phyloP scores from a whole-genome alignment of 2,888 invertebrate species.

The Cabera pusaria region DNA sequence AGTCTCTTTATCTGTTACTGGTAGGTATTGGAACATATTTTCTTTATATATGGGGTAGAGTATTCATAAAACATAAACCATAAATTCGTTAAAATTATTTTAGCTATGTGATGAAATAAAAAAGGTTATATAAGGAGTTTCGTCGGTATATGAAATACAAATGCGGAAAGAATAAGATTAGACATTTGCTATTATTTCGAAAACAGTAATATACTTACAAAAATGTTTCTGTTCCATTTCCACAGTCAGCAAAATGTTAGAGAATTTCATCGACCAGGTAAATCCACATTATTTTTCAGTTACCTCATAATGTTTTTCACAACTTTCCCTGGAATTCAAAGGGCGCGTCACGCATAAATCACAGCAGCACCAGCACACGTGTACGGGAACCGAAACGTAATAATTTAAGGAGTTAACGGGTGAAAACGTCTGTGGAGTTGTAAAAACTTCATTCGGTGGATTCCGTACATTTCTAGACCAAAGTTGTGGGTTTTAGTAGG shows the following conservation, averaged over 20 bases:
- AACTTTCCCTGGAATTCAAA: slow-evolving; percentile 17
- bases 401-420: slow-evolving; percentile 66
- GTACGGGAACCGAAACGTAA: slow-evolving; percentile 56
- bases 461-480: slow-evolving; percentile 65
- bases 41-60: no score
- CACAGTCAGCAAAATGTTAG: background rate
- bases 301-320: slow-evolving; percentile 18
- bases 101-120: no score
- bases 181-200: no score
- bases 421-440: slow-evolving; percentile 58
- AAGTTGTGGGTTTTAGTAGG: slow-evolving; percentile 67
- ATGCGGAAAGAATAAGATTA: no score
- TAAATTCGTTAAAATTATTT: no score
- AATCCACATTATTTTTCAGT: slow-evolving; percentile 19
- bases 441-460: slow-evolving; percentile 70
- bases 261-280: slow-evolving; percentile 1
- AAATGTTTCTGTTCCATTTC: no score
- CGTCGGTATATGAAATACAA: no score
- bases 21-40: no score
- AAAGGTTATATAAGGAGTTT: no score
- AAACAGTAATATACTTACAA: no score
- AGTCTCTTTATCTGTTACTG: no score
- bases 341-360: slow-evolving; percentile 47
- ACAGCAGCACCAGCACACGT: slow-evolving; percentile 49
- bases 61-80: no score